phyloP scores from a whole-genome alignment of 2,888 invertebrate genomes.

The Timema cristinae region DNA sequence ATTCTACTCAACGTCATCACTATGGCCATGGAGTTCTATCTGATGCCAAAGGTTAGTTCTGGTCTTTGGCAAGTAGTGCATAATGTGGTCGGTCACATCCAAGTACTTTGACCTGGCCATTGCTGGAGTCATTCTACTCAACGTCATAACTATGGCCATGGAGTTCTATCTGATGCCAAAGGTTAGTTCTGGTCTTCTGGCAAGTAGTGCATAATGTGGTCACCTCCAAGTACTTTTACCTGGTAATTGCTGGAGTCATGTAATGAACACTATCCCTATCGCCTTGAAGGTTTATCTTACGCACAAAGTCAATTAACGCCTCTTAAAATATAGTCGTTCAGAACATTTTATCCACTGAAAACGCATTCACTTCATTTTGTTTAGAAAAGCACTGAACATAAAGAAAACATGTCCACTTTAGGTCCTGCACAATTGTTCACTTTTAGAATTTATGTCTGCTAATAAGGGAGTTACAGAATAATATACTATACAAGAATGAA shows the following conservation, averaged over 20 bases:
- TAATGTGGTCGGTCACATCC: slow-evolving; percentile 92
- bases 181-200: slow-evolving; percentile 55
- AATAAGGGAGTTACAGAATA: too few relatives aligned
- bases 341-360: too few relatives aligned
- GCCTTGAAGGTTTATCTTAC: slow-evolving; percentile 99
- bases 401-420: too few relatives aligned
- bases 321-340: too few relatives aligned
- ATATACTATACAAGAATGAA: too few relatives aligned
- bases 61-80: slow-evolving; percentile 81
- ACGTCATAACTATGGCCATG: slow-evolving; percentile 99
- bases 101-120: slow-evolving; percentile 99
- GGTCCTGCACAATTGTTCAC: too few relatives aligned
- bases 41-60: slow-evolving; percentile 79
- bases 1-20: slow-evolving; percentile 99
- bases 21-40: slow-evolving; percentile 99
- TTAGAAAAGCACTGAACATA: too few relatives aligned
- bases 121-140: slow-evolving; percentile 97
- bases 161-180: slow-evolving; percentile 99
- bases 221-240: slow-evolving; percentile 97
- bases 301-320: slow-evolving; percentile 63
- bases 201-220: slow-evolving; percentile 95
- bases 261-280: slow-evolving; percentile 99
- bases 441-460: too few relatives aligned
- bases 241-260: slow-evolving; percentile 98
- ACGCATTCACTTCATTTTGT: too few relatives aligned